Percentiles rank a stretch among this genome's conserved stretches.
Conservation (phyloP, 2,797 vertebrate species). For the Typhlichthys eigenmanni region DNA sequence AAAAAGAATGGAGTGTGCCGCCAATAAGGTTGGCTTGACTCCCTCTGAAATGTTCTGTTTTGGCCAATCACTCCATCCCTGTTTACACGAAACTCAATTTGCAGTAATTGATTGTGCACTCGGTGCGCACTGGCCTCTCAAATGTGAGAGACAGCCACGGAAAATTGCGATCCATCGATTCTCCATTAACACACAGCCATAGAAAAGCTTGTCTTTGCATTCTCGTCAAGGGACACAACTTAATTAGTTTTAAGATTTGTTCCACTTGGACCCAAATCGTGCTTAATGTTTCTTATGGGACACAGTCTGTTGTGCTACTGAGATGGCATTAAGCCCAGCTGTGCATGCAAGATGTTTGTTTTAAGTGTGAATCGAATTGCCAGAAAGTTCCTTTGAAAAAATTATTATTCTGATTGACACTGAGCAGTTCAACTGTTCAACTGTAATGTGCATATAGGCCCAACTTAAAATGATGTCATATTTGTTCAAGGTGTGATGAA, state of each 20-base stretch:
- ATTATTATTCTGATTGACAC: slow-evolving; percentile 15
- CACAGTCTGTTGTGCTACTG: slow-evolving; percentile 58
- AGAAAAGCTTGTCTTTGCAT: slow-evolving; percentile 47
- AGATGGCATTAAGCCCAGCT: slow-evolving; percentile 60
- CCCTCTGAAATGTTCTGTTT: slow-evolving; percentile 55
- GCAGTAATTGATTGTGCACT: slow-evolving; percentile 56
- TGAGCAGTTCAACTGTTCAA: no score
- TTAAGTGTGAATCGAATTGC: slow-evolving; percentile 53
- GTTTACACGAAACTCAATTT: slow-evolving; percentile 63
- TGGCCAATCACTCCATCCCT: slow-evolving; percentile 53
- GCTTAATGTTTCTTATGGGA: slow-evolving; percentile 69
- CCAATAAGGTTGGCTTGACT: slow-evolving; percentile 49
- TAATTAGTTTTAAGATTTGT: slow-evolving; percentile 74
- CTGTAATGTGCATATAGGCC: no score
- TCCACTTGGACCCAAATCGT: slow-evolving; percentile 71
- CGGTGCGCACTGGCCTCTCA: slow-evolving; percentile 17
- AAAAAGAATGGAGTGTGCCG: slow-evolving; percentile 52
- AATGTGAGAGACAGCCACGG: slow-evolving; percentile 57
- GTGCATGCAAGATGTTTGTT: slow-evolving; percentile 62
- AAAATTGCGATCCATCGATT: slow-evolving; percentile 70
- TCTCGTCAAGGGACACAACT: slow-evolving; percentile 50
- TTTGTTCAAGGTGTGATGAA: no score
- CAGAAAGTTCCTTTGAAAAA: slow-evolving; percentile 39
- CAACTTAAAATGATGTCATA: no score
- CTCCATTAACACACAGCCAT: slow-evolving; percentile 41